Evolutionary conservation across 2,797 vertebrate species (phyloP).

Genomic region (Phalloptychus januarius): DNA sequence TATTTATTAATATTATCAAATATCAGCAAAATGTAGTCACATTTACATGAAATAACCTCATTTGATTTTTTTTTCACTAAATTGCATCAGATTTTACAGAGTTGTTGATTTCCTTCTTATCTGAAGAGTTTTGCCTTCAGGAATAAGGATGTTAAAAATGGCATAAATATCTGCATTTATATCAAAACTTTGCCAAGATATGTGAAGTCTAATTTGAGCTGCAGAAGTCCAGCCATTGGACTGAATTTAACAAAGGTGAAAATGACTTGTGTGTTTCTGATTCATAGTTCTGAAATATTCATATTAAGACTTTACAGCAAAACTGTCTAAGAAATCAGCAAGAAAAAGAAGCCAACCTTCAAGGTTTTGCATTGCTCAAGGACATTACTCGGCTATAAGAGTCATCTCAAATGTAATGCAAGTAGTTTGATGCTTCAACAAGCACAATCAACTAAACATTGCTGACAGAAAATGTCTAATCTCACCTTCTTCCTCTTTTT

Average conservation of each 20-base stretch:
- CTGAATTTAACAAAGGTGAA: background rate
- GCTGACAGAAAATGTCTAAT: conserved; percentile 67
- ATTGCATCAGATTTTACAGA: background rate
- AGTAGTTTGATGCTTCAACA: conserved; percentile 65
- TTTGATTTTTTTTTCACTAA: background rate
- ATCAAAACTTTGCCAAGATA: background rate
- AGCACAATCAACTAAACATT: conserved; percentile 62
- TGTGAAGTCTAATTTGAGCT: no score
- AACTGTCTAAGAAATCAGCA: conserved; percentile 13
- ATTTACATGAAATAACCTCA: background rate
- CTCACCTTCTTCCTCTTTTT: conserved; percentile 50
- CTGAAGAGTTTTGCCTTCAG: background rate
- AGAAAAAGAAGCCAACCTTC: conserved; percentile 17
- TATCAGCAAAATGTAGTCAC: background rate
- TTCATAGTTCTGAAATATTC: background rate
- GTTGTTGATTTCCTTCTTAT: background rate
- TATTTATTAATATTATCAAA: background rate
- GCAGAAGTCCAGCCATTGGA: no score
- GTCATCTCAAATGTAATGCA: conserved; percentile 63
- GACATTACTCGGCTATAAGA: conserved; percentile 54
- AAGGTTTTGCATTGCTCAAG: conserved; percentile 53
- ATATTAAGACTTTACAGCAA: conserved; percentile 13
- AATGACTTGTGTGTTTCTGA: background rate
- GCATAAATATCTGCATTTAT: background rate
- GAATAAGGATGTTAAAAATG: background rate